Conservation (phyloP, 2,888 invertebrate species). For the Troides aeacus region DNA sequence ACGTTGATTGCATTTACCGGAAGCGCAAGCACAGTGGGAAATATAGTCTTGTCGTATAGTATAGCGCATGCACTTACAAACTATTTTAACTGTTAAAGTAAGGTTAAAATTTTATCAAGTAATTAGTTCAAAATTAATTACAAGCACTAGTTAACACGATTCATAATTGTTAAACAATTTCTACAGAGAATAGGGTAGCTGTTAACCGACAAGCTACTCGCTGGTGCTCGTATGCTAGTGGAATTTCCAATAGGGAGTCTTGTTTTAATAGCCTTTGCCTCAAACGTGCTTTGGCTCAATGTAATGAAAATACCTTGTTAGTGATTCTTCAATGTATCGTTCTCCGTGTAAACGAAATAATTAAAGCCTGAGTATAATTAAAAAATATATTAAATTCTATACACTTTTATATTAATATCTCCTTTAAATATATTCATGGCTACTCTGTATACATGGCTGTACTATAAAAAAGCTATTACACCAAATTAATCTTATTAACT, state of each 20-base stretch:
- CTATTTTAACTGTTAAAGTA: no score
- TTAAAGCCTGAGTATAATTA: not conserved
- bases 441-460: no score
- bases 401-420: no score
- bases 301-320: constrained; percentile 17
- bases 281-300: constrained; percentile 2
- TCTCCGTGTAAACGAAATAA: not conserved
- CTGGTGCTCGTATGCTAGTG: constrained; percentile 3
- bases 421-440: no score
- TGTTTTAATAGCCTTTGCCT: constrained; percentile 10
- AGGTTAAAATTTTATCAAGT: no score
- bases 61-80: no score
- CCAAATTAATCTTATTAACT: no score
- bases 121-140: no score
- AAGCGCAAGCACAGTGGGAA: no score
- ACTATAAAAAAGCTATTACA: no score
- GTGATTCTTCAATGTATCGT: not conserved
- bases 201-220: not conserved
- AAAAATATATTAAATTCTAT: not conserved
- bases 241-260: constrained; percentile 12
- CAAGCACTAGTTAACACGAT: not conserved
- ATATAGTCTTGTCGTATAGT: no score
- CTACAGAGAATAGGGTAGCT: not conserved
- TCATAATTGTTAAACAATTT: not conserved
- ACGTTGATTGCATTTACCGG: no score